Conservation (phyloP, 2,888 invertebrate genomes). For the Anorthoa munda region DNA sequence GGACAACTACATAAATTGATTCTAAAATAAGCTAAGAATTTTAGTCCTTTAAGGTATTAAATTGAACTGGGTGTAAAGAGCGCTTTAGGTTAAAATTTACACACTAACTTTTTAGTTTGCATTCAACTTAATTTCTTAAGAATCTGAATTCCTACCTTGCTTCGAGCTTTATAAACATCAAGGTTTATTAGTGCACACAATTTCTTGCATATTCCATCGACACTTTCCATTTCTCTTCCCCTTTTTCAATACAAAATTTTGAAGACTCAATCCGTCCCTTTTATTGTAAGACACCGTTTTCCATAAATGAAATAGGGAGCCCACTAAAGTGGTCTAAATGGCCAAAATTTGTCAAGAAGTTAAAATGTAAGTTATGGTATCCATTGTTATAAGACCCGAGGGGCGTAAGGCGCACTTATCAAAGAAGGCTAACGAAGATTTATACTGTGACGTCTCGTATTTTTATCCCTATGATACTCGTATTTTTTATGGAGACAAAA, state of each 20-base stretch:
- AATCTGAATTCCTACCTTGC: neutral
- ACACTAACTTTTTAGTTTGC: neutral
- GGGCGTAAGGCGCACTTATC: slow-evolving; percentile 79
- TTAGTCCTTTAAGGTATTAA: neutral
- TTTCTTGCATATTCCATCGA: neutral
- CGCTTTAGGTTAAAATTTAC: neutral
- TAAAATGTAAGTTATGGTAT: slow-evolving; percentile 79
- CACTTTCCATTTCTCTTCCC: neutral
- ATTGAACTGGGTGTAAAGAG: neutral
- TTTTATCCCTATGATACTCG: slow-evolving; percentile 56
- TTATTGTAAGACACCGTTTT: slow-evolving; percentile 56
- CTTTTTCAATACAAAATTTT: slow-evolving; percentile 25
- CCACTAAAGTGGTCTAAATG: slow-evolving; percentile 75
- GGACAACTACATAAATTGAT: no score
- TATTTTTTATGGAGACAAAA: slow-evolving; percentile 64
- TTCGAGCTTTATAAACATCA: neutral
- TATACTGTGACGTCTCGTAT: slow-evolving; percentile 74
- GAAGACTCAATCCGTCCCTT: slow-evolving; percentile 34
- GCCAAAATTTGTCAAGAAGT: slow-evolving; percentile 80
- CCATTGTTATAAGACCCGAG: slow-evolving; percentile 73
- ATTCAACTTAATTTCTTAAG: neutral
- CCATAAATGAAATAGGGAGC: slow-evolving; percentile 56
- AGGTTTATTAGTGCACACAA: neutral
- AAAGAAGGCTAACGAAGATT: slow-evolving; percentile 80
- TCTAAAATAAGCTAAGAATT: neutral